These are phyloP conservation scores for Gymnocypris eckloni DNA, from an alignment of 2,797 vertebrate genomes.

Conservation along the genomic window DNA sequence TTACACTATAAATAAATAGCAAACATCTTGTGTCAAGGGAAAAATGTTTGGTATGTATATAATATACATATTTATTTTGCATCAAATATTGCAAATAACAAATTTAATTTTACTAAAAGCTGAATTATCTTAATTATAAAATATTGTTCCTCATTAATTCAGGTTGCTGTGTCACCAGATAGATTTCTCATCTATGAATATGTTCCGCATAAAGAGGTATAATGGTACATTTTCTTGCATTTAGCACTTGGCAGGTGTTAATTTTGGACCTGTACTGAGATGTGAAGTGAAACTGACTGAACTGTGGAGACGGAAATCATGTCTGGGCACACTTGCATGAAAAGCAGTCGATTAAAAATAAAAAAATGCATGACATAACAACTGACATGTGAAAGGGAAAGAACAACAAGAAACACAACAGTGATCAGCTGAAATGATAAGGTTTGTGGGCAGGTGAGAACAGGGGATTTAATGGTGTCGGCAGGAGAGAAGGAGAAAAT, in stretches of 20 bases:
- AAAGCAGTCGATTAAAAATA: conserved; percentile 1
- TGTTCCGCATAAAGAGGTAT: background rate
- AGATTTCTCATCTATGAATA: background rate
- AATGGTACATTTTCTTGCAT: background rate
- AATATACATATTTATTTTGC: background rate
- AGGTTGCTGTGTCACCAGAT: background rate
- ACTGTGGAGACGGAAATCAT: conserved; percentile 1
- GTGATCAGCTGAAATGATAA: background rate
- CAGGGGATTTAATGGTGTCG: conserved; percentile 9
- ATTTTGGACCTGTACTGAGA: background rate
- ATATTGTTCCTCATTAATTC: background rate
- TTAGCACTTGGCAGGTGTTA: background rate
- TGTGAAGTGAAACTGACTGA: background rate
- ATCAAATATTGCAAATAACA: background rate
- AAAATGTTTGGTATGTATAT: background rate
- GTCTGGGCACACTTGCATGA: background rate
- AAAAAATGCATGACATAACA: background rate
- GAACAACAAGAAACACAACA: background rate
- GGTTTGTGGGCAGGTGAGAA: background rate
- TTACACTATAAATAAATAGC: background rate
- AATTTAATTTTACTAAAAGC: background rate
- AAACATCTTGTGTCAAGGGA: background rate
- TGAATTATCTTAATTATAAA: background rate
- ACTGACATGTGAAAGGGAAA: conserved; percentile 11
- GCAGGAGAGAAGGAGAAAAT: conserved; percentile 3